phyloP scores from a whole-genome alignment of 2,888 invertebrate genomes.

The Pristionchus japonicus region DNA sequence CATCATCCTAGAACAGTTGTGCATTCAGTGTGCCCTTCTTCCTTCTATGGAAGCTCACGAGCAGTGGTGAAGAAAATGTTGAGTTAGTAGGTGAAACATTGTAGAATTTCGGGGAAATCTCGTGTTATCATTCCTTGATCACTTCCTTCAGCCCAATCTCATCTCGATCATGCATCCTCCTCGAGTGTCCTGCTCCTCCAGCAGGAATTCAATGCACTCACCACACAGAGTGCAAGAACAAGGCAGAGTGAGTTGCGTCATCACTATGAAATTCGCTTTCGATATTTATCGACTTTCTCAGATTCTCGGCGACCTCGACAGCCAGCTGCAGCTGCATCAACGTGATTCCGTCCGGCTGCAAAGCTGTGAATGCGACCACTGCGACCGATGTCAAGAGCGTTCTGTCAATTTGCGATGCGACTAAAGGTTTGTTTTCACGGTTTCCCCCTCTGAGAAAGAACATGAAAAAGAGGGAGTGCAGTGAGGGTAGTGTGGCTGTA shows the following conservation, averaged over 20 bases:
- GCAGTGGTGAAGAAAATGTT: background rate
- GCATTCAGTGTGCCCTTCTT: background rate
- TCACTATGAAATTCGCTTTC: background rate
- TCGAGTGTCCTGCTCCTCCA: conserved; percentile 7
- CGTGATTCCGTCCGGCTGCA: conserved; percentile 1
- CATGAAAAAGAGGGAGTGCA: background rate
- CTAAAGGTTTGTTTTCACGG: background rate
- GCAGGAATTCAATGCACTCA: conserved; percentile 1
- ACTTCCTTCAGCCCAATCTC: background rate
- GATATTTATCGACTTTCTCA: background rate
- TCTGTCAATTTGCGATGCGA: conserved; percentile 8
- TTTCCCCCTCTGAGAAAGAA: too few species aligned
- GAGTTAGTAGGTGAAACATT: background rate
- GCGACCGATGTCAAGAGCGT: background rate
- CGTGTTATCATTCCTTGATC: too few species aligned
- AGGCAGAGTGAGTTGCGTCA: conserved; percentile 19
- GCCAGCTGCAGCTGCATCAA: background rate
- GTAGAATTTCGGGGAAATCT: background rate
- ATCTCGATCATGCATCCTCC: conserved; percentile 21
- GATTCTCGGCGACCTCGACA: conserved; percentile 34
- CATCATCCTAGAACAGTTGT: background rate
- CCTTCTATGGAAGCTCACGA: background rate
- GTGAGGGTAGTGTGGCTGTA: background rate
- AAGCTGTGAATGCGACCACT: background rate
- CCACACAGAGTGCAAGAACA: conserved; percentile 4